Base-by-base conservation (phyloP, 1,140 invertebrate species). In the Apocrypta bakeri region DNA sequence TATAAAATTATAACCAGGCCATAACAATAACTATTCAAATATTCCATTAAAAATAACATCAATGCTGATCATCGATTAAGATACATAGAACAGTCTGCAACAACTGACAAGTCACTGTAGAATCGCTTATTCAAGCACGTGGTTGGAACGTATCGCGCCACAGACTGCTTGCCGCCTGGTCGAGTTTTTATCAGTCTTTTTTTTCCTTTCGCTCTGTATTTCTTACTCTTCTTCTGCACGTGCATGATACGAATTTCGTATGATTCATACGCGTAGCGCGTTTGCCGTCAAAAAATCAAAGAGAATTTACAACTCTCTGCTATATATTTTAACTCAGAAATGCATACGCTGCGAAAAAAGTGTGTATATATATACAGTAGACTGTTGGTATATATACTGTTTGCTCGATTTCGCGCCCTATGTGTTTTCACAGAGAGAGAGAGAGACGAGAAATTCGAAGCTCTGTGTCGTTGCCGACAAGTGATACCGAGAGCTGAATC, bases 161-260 rank as follows among this genome's bases (percentile, higher is more conserved):
- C 87, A 89, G 87, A 88, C 88, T 69, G 87, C 87, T 83, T 88
- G 88, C 88, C 87, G 87, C 86, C 86, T 33, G 24, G 29, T 21
- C 48, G 21, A 21, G 48, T 63, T 82, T 85, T 87, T 87, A 86
- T 87, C 85, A 75, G 69, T 56, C 31, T n/a, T 40, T 68, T 78
- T 63, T 66, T 76, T 68, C 21, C 25, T 66, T 31, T 69, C 37
- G 24, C 42, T 74, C 69, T 84, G 78, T 80, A 76, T 74, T n/a
- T 85, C 78, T 79, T 56, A 21, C 71, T 56, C 68, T 33, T 40
- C 75, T 42, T 64, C 48, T 75, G 24, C 29, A 56, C 79, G 48
- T 72, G 42, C 71, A 40, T 75, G 81, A 56, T 84, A 83, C 83
- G 85, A 85, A 85, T 21, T 56, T n/a, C 48, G 85, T 83, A 85